phyloP scores from a whole-genome alignment of 1,140 invertebrate species.

The Danaus melanippus region DNA sequence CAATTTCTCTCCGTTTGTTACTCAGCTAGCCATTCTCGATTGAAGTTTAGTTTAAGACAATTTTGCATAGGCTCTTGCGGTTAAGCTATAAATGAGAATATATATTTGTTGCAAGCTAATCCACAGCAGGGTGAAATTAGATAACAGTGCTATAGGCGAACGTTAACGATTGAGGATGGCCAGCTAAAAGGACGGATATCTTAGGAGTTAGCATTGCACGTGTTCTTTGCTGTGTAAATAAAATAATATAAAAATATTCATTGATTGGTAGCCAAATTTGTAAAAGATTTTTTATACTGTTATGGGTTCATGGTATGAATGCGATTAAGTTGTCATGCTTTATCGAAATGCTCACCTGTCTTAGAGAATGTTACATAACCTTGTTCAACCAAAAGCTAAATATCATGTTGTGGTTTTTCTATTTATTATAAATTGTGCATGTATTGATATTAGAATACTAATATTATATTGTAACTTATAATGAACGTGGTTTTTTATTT shows the following conservation, averaged over 20 bases:
- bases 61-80: constrained; percentile 9
- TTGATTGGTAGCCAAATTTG: constrained; percentile 7
- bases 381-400: no score
- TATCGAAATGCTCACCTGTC: no score
- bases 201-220: constrained; percentile 30
- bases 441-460: constrained; percentile 9
- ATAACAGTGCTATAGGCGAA: constrained; percentile 1
- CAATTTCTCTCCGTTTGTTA: constrained; percentile 17
- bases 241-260: constrained; percentile 36
- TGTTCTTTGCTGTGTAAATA: constrained; percentile 48
- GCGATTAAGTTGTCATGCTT: no score
- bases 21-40: constrained; percentile 37
- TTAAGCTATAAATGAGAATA: constrained; percentile 25
- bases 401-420: constrained; percentile 10
- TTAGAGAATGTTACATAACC: no score
- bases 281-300: no score
- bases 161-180: constrained; percentile 29
- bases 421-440: constrained; percentile 12
- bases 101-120: background rate
- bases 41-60: background rate
- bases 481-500: constrained; percentile 5
- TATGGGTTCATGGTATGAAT: no score
- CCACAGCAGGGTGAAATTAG: no score
- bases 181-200: constrained; percentile 26
- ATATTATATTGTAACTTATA: background rate